Base-by-base conservation (phyloP, 2,113 vertebrate species). In the Turnix velox region DNA sequence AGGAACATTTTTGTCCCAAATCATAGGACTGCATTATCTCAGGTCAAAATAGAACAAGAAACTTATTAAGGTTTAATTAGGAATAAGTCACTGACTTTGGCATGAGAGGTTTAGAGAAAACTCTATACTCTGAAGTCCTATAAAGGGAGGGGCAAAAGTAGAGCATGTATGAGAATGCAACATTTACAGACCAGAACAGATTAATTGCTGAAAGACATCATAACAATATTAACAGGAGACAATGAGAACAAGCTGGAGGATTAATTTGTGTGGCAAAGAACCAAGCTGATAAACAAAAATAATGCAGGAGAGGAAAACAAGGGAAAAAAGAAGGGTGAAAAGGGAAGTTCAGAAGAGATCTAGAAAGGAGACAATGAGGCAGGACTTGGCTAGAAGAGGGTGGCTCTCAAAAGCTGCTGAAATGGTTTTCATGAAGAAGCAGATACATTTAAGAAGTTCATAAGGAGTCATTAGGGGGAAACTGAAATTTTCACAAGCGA, bases 41-140 rank as follows among this genome's bases (percentile, higher is more conserved):
- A 65, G 73, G 92, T 92, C 48, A 87, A 87, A 95, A 94, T 31
- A 91, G 77, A 94, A 72, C 71, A 94, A 91, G 40, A 48, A 48
- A 87, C 74, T 82, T 72, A 87, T n/a, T 71, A 82, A 72, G 43
- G 84, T 71, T 87, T 92, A 74, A 78, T 81, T 81, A 71, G 55
- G 39, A 86, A 54, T 30, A 76, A 95, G 65, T 80, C 73, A 81
- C 31, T 63, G 52, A 92, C 52, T 79, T 75, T 72, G 33, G 42
- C 71, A 57, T 72, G 45, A 89, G 89, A 84, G 28, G 14, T 66
- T 55, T 31, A 66, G 35, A 92, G 55, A 46, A 80, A 76, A 93
- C 45, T 72, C 37, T 5, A 80, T 73, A 93, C 45, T 72, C 37
- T 5, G n/a, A 91, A 95, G 45, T 33, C 33, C 74, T 65, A 17